Evolutionary conservation across 37 sponge, comb jelly and placozoan genomes (phyloP).

Genomic region (Lycopodina hypogea): DNA sequence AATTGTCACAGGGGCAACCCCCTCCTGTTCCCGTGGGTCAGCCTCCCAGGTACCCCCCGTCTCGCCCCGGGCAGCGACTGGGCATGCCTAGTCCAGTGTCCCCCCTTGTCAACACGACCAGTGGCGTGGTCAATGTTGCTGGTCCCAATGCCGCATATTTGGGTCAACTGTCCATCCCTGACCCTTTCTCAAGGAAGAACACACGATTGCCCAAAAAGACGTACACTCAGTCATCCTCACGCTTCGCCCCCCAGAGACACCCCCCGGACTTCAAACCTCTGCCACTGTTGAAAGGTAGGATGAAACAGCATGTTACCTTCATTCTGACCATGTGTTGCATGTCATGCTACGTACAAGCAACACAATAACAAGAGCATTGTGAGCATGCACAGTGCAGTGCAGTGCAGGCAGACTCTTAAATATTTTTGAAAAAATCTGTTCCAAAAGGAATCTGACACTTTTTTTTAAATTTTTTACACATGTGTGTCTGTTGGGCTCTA

Average conservation of each 20-base stretch:
- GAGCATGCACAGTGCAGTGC: too few species aligned
- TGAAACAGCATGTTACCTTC: neutral
- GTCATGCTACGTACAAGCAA: too few species aligned
- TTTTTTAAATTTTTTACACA: too few species aligned
- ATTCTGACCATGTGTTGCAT: too few species aligned
- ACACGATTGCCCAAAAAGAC: slow-evolving; percentile 41
- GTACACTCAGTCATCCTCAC: slow-evolving; percentile 65
- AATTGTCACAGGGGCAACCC: slow-evolving; percentile 3
- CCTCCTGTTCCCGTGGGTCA: slow-evolving; percentile 3
- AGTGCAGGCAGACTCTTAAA: too few species aligned
- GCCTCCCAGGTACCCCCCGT: slow-evolving; percentile 16
- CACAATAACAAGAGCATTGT: too few species aligned
- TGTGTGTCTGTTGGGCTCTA: too few species aligned
- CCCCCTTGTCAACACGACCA: neutral
- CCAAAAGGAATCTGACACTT: too few species aligned
- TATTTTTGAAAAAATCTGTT: too few species aligned
- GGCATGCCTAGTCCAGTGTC: neutral
- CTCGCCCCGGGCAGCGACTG: slow-evolving; percentile 2
- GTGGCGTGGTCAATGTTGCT: neutral
- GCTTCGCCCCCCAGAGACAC: slow-evolving; percentile 48
- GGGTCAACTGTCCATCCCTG: slow-evolving; percentile 15
- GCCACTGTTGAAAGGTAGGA: slow-evolving; percentile 64
- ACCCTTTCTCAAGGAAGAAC: slow-evolving; percentile 42
- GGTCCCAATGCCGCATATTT: neutral
- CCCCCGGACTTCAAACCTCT: slow-evolving; percentile 79